Conservation (phyloP, 2,888 invertebrate genomes). For the Polymixis flavicincta region DNA sequence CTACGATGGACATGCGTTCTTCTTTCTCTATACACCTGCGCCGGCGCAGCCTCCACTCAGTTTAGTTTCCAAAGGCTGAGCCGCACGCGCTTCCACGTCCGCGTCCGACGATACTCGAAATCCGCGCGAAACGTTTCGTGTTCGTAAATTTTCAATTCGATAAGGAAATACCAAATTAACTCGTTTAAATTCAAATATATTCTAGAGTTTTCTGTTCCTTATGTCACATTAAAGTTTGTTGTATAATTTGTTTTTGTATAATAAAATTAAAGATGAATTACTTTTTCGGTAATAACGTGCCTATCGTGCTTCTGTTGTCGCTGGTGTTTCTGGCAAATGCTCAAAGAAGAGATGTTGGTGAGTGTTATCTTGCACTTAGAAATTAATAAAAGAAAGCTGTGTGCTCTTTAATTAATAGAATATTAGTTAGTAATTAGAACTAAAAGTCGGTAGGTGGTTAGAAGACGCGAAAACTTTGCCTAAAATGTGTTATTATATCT, state of each 20-base stretch:
- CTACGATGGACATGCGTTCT: conserved; percentile 65
- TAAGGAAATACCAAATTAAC: conserved; percentile 9
- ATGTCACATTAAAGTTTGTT: neutral
- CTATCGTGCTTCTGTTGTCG: conserved; percentile 84
- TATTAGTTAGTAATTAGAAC: neutral
- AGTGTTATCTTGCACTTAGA: conserved; percentile 65
- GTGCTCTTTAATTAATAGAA: neutral
- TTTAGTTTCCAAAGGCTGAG: conserved; percentile 82
- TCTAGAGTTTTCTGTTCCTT: conserved; percentile 28
- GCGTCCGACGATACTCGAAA: conserved; percentile 68
- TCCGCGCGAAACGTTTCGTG: conserved; percentile 84
- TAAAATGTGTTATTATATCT: neutral
- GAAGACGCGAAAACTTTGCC: neutral
- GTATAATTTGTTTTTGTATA: neutral
- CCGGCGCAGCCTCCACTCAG: conserved; percentile 78
- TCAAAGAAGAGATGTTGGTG: conserved; percentile 87
- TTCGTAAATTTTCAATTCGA: conserved; percentile 29
- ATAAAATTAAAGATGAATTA: conserved; percentile 77
- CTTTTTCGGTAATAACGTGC: conserved; percentile 79
- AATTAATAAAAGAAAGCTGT: conserved; percentile 7
- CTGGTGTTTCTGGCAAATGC: conserved; percentile 85
- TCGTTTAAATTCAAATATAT: conserved; percentile 47
- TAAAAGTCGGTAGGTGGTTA: neutral
- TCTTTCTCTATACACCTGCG: conserved; percentile 80
- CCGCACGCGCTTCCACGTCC: conserved; percentile 80